Conservation (phyloP, 2,888 invertebrate species). For the Netelia melanura region DNA sequence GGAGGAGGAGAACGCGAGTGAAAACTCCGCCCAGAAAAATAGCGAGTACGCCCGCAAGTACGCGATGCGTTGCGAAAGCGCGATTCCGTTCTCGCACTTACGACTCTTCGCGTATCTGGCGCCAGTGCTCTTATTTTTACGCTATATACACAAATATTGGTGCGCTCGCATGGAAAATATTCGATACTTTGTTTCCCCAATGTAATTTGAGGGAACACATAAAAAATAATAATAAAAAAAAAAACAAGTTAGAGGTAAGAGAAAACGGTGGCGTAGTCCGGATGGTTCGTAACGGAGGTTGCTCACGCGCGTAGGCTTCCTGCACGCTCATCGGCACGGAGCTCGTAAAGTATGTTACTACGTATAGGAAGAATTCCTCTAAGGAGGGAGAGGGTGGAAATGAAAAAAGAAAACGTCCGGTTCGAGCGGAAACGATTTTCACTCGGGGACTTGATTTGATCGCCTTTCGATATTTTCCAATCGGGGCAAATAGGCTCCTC, state of each 20-base stretch:
- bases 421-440: too few relatives aligned
- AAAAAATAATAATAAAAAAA: slow-evolving; percentile 1
- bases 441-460: too few relatives aligned
- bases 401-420: too few relatives aligned
- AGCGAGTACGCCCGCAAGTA: neutral
- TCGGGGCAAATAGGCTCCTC: too few relatives aligned
- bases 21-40: slow-evolving; percentile 38
- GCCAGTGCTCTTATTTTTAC: neutral
- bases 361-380: neutral
- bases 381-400: too few relatives aligned
- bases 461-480: too few relatives aligned
- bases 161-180: slow-evolving; percentile 19
- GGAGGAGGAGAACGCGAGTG: slow-evolving; percentile 12
- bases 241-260: neutral
- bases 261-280: neutral
- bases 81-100: neutral
- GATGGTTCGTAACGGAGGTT: slow-evolving; percentile 14
- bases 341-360: neutral
- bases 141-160: neutral
- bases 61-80: neutral
- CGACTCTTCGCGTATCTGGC: neutral
- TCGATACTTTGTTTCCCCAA: slow-evolving; percentile 37
- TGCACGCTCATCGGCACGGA: slow-evolving; percentile 23
- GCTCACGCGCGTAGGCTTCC: slow-evolving; percentile 19
- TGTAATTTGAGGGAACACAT: slow-evolving; percentile 23